A percentile compares a stretch with the other conserved stretches of the same genome.
These are phyloP conservation scores for Trachelus tabidus DNA, from an alignment of 2,888 invertebrate species.

Conservation along the genomic window DNA sequence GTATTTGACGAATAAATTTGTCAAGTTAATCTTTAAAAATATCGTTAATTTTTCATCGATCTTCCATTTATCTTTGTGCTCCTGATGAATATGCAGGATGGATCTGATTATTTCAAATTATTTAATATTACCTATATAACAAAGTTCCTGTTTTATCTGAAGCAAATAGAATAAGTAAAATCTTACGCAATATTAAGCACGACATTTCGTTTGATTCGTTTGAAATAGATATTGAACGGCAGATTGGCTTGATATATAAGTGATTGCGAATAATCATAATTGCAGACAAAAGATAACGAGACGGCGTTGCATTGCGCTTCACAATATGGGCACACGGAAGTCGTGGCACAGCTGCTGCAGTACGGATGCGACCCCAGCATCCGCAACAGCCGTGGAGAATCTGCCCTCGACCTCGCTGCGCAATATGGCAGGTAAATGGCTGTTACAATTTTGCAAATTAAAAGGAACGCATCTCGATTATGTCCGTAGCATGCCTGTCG, in stretches of 20 bases:
- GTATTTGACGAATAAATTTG: background rate
- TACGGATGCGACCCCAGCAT: conserved; percentile 90
- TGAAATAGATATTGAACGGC: background rate
- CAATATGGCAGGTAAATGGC: conserved; percentile 83
- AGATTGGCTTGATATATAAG: background rate
- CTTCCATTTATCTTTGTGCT: background rate
- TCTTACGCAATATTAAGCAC: background rate
- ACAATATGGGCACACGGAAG: conserved; percentile 90
- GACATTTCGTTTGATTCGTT: background rate
- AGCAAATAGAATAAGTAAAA: background rate
- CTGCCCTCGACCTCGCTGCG: conserved; percentile 93
- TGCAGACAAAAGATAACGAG: conserved; percentile 88
- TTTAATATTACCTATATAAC: background rate
- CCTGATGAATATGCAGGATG: too few species aligned
- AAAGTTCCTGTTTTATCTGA: background rate
- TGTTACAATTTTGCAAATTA: conserved; percentile 3
- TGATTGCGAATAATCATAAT: conserved; percentile 28
- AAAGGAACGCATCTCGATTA: background rate
- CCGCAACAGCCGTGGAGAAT: conserved; percentile 88
- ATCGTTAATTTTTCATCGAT: background rate
- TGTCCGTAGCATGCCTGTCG: background rate
- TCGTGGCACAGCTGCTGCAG: conserved; percentile 84
- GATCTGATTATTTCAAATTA: background rate
- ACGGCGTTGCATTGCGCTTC: conserved; percentile 94
- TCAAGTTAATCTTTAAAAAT: background rate